A percentile compares a stretch with the other conserved stretches of the same genome.
Evolutionary conservation across 2,888 invertebrate genomes (phyloP).

Genomic region (Ctenicera cuprea): DNA sequence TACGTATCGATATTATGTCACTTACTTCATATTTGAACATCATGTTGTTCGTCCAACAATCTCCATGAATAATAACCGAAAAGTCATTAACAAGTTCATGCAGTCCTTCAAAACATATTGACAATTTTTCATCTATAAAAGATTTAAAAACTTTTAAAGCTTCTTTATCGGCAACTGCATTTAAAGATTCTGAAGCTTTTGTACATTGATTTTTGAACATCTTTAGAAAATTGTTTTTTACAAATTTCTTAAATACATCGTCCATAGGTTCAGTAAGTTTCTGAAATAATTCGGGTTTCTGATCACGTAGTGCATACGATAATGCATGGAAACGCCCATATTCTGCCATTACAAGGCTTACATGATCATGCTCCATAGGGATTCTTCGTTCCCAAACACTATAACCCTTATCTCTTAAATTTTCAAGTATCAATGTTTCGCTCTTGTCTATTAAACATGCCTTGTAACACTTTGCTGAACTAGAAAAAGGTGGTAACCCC

Average conservation of each 20-base stretch:
- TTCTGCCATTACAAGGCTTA: constrained; percentile 59
- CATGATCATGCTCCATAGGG: constrained; percentile 60
- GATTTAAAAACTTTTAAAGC: background rate
- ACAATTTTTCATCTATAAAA: background rate
- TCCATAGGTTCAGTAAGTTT: constrained; percentile 39
- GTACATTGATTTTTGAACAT: background rate
- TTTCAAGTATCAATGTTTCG: constrained; percentile 60
- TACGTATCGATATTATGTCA: too few relatives aligned
- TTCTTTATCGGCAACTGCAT: background rate
- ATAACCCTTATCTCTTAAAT: constrained; percentile 59
- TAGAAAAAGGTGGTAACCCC: constrained; percentile 49
- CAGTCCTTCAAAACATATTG: background rate
- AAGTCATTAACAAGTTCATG: constrained; percentile 37
- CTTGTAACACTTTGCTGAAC: constrained; percentile 56
- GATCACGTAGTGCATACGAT: constrained; percentile 60
- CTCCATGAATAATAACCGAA: constrained; percentile 53
- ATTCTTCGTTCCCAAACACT: constrained; percentile 56
- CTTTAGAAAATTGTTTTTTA: background rate
- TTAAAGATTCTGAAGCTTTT: constrained; percentile 5
- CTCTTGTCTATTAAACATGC: constrained; percentile 43
- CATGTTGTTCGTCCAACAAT: constrained; percentile 59
- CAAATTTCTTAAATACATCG: constrained; percentile 5
- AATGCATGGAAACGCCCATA: constrained; percentile 62
- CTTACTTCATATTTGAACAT: constrained; percentile 51
- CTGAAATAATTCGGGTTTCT: constrained; percentile 55